A percentile compares a stretch with the other conserved stretches of the same genome.
Conservation (phyloP, 2,113 vertebrate species). For the Epinephelus fuscoguttatus region DNA sequence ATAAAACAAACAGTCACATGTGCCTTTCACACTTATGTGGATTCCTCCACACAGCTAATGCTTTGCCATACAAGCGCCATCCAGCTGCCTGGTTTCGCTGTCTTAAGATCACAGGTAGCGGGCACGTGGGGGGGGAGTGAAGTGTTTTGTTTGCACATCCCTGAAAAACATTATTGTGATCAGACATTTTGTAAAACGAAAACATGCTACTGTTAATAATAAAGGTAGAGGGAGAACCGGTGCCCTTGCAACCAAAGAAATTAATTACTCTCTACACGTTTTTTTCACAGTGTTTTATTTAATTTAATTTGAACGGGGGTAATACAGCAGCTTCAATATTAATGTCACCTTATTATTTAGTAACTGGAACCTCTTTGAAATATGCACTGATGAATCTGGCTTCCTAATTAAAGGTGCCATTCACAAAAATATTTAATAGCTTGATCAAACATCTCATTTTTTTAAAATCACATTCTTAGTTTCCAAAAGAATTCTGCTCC, state of each 20-base stretch:
- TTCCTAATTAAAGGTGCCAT: conserved; percentile 70
- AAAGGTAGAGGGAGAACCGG: conserved; percentile 20
- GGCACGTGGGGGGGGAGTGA: neutral
- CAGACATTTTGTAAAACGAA: conserved; percentile 17
- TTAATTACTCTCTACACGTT: conserved; percentile 54
- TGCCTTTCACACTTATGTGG: conserved; percentile 25
- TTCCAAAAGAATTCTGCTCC: conserved; percentile 35
- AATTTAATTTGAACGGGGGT: conserved; percentile 62
- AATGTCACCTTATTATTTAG: conserved; percentile 69
- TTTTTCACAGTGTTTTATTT: conserved; percentile 46
- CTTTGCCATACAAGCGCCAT: conserved; percentile 13
- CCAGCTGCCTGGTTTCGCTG: conserved; percentile 24
- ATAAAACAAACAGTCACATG: conserved; percentile 23
- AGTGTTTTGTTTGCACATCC: conserved; percentile 27
- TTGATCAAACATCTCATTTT: conserved; percentile 58
- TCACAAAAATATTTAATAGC: conserved; percentile 56
- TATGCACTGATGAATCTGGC: conserved; percentile 51
- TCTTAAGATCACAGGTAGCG: conserved; percentile 46
- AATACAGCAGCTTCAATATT: conserved; percentile 54
- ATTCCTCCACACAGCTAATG: conserved; percentile 42
- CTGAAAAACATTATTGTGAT: conserved; percentile 47
- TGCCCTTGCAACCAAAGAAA: conserved; percentile 56
- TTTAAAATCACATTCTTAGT: conserved; percentile 22
- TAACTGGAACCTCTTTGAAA: conserved; percentile 58
- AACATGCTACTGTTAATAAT: conserved; percentile 29